Percentiles rank a stretch among this genome's conserved stretches.
Conservation (phyloP, 2,888 invertebrate genomes). For the Palloptera scutellata region DNA sequence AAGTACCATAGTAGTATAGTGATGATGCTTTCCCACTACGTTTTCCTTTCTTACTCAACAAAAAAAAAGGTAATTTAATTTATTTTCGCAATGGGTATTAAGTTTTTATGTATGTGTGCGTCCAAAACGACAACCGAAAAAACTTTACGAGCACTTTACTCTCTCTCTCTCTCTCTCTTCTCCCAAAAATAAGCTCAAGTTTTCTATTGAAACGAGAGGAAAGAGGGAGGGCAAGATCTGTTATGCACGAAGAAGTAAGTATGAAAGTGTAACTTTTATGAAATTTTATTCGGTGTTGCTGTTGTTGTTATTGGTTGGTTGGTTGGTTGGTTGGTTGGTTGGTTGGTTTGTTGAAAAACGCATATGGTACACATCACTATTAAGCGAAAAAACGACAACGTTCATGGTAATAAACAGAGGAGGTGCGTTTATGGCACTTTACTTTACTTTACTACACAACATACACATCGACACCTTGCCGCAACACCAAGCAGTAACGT, state of each 20-base stretch:
- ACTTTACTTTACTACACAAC: neutral
- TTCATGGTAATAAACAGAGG: too few species aligned
- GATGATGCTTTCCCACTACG: too few species aligned
- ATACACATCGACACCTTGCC: neutral
- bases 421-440: slow-evolving; percentile 1
- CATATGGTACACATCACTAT: neutral
- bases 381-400: neutral
- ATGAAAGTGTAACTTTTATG: neutral
- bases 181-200: neutral
- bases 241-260: neutral
- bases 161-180: neutral
- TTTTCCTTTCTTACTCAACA: too few species aligned
- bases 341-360: neutral
- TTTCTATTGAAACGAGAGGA: neutral
- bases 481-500: neutral
- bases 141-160: slow-evolving; percentile 2
- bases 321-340: neutral
- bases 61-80: slow-evolving; percentile 5
- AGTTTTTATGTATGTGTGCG: neutral
- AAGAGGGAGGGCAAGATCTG: neutral
- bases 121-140: neutral
- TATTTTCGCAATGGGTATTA: slow-evolving; percentile 7
- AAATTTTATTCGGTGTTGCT: neutral
- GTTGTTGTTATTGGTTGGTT: neutral
- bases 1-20: too few species aligned